phyloP scores from a whole-genome alignment of 1,140 invertebrate species.

The Parapsyche elsis region DNA sequence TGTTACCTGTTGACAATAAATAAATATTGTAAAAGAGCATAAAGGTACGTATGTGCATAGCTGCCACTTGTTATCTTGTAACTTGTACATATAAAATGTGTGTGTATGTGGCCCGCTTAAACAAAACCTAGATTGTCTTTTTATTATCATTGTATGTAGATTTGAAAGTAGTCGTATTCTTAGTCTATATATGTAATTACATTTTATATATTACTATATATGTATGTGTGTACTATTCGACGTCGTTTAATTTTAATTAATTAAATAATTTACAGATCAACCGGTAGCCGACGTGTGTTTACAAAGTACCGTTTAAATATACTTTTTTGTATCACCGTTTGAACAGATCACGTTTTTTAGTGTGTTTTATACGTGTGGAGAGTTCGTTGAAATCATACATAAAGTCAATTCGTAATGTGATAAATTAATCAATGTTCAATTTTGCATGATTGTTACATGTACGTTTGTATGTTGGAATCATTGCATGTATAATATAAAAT shows the following conservation, averaged over 20 bases:
- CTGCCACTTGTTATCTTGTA: too few species aligned
- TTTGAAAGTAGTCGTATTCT: background rate
- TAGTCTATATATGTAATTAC: background rate
- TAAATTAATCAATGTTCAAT: too few species aligned
- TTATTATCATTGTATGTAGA: background rate
- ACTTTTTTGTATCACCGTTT: background rate
- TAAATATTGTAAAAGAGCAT: constrained; percentile 52
- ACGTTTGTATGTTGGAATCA: background rate
- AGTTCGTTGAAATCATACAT: too few species aligned
- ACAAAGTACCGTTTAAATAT: constrained; percentile 16
- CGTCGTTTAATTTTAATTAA: background rate
- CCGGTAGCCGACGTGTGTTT: constrained; percentile 12
- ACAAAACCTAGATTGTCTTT: background rate
- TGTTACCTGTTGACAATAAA: constrained; percentile 54
- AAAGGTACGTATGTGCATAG: constrained; percentile 56
- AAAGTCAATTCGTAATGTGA: too few species aligned
- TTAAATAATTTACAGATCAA: constrained; percentile 17
- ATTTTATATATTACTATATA: constrained; percentile 13
- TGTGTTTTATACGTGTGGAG: background rate
- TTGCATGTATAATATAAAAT: background rate
- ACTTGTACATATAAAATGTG: background rate
- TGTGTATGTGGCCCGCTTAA: background rate
- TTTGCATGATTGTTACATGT: too few species aligned
- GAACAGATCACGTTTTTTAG: background rate
- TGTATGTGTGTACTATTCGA: background rate